phyloP scores from a whole-genome alignment of 1,140 invertebrate species.

The Nasonia longicornis region DNA sequence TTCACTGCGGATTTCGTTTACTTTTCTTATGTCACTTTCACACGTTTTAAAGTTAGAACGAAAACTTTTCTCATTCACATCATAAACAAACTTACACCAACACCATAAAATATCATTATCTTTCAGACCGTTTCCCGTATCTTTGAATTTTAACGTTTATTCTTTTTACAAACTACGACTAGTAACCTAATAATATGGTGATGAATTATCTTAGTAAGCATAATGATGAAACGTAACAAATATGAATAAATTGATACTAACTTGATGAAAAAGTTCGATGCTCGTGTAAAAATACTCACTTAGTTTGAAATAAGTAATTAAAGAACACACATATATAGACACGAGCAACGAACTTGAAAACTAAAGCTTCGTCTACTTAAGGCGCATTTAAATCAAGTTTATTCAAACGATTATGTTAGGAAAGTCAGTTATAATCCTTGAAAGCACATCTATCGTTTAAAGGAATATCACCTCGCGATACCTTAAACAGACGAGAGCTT shows the following conservation, averaged over 20 bases:
- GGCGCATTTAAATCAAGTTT: not conserved
- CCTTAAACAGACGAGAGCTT: not conserved
- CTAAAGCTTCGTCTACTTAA: not conserved
- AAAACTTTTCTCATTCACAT: not conserved
- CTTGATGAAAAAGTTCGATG: not conserved
- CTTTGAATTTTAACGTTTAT: not conserved
- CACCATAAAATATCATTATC: not conserved
- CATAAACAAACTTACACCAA: not conserved
- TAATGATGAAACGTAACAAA: not conserved
- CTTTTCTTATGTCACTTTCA: not conserved
- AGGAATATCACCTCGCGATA: not conserved
- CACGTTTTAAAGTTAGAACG: not conserved
- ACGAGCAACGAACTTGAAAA: not conserved
- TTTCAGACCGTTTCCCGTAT: not conserved
- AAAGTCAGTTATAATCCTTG: not conserved
- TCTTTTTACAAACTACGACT: not conserved
- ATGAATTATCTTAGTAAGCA: not conserved
- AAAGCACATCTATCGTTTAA: not conserved
- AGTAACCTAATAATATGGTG: not conserved
- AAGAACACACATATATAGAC: not conserved
- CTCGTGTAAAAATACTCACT: not conserved
- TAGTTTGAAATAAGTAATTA: too few relatives aligned
- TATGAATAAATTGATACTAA: not conserved
- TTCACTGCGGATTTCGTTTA: too few relatives aligned
- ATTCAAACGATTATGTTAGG: not conserved